A percentile compares a stretch with the other conserved stretches of the same genome.
Evolutionary conservation across 2,888 invertebrate genomes (phyloP).

Genomic region (Hydroisotoma schaefferi): DNA sequence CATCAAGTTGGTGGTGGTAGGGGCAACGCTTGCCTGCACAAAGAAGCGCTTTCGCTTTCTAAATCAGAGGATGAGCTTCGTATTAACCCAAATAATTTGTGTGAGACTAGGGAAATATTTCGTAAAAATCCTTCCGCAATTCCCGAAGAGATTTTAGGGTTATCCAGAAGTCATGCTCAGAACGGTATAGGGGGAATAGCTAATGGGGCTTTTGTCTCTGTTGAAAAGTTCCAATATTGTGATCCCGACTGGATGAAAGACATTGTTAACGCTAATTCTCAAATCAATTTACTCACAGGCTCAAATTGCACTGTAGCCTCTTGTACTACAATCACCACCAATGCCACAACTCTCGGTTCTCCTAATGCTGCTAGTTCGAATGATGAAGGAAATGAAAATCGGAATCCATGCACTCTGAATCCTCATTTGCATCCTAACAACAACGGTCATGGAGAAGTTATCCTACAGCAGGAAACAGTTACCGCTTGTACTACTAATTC

Average conservation of each 20-base stretch:
- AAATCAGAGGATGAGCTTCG: conserved; percentile 10
- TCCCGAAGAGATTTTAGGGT: conserved; percentile 31
- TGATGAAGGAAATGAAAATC: too few relatives aligned
- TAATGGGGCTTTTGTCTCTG: conserved; percentile 20
- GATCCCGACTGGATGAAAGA: conserved; percentile 48
- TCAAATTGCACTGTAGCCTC: conserved; percentile 24
- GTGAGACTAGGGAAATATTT: conserved; percentile 34
- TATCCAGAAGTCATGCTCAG: conserved; percentile 21
- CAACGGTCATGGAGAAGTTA: too few relatives aligned
- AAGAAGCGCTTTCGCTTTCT: not conserved
- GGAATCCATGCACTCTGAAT: too few relatives aligned
- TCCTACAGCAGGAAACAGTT: not conserved
- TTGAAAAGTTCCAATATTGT: conserved; percentile 45
- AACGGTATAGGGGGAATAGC: conserved; percentile 1
- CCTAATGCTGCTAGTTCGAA: not conserved
- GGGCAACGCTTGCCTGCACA: not conserved
- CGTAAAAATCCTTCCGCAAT: conserved; percentile 23
- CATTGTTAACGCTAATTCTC: conserved; percentile 43
- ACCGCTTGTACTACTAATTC: not conserved
- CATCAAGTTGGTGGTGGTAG: not conserved
- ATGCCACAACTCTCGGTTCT: too few relatives aligned
- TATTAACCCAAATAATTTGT: conserved; percentile 8
- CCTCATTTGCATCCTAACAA: not conserved
- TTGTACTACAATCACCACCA: too few relatives aligned
- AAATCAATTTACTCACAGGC: conserved; percentile 37